Evolutionary conservation across 2,888 invertebrate genomes (phyloP).

Genomic region (Morpho helenor): DNA sequence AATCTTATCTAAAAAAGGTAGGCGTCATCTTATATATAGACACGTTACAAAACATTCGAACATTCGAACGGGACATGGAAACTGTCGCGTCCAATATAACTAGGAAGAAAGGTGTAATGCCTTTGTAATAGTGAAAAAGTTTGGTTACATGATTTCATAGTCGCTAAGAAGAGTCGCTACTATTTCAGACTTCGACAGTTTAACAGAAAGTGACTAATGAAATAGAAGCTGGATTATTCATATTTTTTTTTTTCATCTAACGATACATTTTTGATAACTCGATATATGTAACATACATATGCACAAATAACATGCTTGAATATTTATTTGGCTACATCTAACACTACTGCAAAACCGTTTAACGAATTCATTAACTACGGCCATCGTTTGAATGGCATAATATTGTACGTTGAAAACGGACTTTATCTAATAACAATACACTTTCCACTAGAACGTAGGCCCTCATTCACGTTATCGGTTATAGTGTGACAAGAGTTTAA

Average conservation of each 20-base stretch:
- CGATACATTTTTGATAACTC: constrained; percentile 68
- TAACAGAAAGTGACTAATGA: constrained; percentile 53
- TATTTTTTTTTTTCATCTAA: constrained; percentile 49
- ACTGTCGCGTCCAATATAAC: constrained; percentile 50
- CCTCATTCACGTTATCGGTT: constrained; percentile 25
- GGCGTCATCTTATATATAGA: constrained; percentile 65
- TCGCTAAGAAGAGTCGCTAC: constrained; percentile 56
- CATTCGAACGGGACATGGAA: constrained; percentile 53
- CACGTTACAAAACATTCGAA: constrained; percentile 58
- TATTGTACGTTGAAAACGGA: constrained; percentile 45
- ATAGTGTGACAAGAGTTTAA: too few species aligned
- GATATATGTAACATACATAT: constrained; percentile 67
- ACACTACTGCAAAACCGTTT: constrained; percentile 63
- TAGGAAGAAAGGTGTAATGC: constrained; percentile 50
- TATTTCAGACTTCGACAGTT: constrained; percentile 23
- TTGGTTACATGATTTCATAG: constrained; percentile 56
- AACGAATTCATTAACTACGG: constrained; percentile 67
- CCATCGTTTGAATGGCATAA: constrained; percentile 55
- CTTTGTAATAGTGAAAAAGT: constrained; percentile 64
- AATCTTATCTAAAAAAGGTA: constrained; percentile 76
- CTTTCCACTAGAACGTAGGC: constrained; percentile 67
- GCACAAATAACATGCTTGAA: constrained; percentile 61
- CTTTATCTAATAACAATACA: constrained; percentile 49
- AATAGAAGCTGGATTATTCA: constrained; percentile 53
- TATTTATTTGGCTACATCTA: constrained; percentile 67